Evolutionary conservation across 2,797 vertebrate species (phyloP).

Genomic region (Tiaroga cobitis): DNA sequence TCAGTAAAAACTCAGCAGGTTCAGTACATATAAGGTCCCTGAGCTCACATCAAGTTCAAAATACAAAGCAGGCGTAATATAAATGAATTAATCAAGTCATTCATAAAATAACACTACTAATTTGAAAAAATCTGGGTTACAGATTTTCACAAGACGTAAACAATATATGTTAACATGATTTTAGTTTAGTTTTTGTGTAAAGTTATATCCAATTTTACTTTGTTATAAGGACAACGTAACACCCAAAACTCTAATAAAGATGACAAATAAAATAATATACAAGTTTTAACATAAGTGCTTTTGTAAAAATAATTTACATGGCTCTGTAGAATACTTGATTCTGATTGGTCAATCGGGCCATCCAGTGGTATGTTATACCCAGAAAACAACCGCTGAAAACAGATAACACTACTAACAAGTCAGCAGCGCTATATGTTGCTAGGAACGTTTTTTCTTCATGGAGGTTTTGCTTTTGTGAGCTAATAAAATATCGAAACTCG

Average conservation of each 20-base stretch:
- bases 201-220: neutral
- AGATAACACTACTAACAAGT: no score
- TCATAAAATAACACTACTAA: constrained; percentile 23
- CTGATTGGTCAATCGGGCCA: no score
- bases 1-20: constrained; percentile 83
- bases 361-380: no score
- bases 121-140: neutral
- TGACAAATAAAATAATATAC: neutral
- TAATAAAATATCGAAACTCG: no score
- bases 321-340: no score
- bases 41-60: constrained; percentile 55
- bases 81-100: constrained; percentile 47
- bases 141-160: neutral
- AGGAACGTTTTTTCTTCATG: no score
- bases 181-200: neutral
- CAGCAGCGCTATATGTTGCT: no score
- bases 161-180: neutral
- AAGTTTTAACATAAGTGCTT: neutral
- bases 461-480: no score
- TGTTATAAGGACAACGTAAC: neutral
- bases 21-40: constrained; percentile 75
- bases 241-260: neutral
- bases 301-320: neutral
- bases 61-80: constrained; percentile 50
- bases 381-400: no score